Conservation (phyloP, 2,113 vertebrate species). For the Illadopsis cleaveri region DNA sequence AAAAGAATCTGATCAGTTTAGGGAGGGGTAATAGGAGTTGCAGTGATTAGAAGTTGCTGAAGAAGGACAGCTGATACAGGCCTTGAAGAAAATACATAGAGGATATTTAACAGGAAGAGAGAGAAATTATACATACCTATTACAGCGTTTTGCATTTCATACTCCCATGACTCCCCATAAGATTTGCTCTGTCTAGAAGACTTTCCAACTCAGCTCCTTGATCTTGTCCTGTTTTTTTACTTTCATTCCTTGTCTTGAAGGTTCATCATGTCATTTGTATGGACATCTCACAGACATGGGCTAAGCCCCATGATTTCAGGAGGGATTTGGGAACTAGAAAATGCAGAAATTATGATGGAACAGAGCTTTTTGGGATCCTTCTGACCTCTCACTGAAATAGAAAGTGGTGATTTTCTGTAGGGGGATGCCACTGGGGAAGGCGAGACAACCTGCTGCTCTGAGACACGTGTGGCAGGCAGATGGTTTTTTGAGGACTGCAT, state of each 20-base stretch:
- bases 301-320: not conserved
- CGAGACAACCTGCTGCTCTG: not conserved
- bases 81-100: not conserved
- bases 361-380: not conserved
- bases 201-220: not conserved
- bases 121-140: not conserved
- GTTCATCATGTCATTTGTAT: not conserved
- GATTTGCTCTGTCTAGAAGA: not conserved
- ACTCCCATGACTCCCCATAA: not conserved
- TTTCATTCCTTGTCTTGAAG: not conserved
- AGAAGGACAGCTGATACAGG: not conserved
- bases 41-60: not conserved
- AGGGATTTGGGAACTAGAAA: not conserved
- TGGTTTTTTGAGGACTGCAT: not conserved
- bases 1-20: not conserved
- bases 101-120: not conserved
- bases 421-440: accelerated
- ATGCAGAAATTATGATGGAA: not conserved
- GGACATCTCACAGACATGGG: not conserved
- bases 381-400: not conserved
- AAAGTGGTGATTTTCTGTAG: not conserved
- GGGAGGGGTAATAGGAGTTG: not conserved
- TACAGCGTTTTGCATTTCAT: not conserved
- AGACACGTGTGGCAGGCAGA: not conserved
- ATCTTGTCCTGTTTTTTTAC: not conserved